Base-by-base conservation (phyloP, 2,888 invertebrate genomes). In the Microchrysa polita region DNA sequence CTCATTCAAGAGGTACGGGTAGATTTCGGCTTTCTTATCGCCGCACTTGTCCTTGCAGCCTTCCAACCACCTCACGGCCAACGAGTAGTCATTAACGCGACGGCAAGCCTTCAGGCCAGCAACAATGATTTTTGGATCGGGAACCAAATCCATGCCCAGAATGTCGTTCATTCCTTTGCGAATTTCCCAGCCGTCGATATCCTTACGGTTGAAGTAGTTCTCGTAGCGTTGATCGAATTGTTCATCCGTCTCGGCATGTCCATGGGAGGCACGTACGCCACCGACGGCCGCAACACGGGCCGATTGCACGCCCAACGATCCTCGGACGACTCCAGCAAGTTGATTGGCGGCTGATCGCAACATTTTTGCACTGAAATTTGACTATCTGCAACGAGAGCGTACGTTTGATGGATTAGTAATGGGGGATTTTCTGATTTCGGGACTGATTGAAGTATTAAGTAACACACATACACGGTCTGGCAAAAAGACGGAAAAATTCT, bases 141-240 rank as follows among this genome's bases (percentile, higher is more conserved):
- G 97, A 9, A 98, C 90, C 81, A 94, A 86, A 87, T 98, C 98
- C 90, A 94, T 92, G 78, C 93, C 95, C 80, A 90, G 89, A 77
- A 96, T 86, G 82, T 95, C 95, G 80, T 93, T 95, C 92, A 96
- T 93, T 4, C 91, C 96, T 83, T 95, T 94, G 75, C 97, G 92
- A 79, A 96, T 88, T 86, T 97, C 96, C 98, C 97, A 98, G 71
- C 93, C 93, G 85, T 97, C 97, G 82, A 97, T 94, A 80, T 96
- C 94, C 76, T 89, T 87, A 75, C 94, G 90, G 83, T 91, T 93
- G 87, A 97, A 96, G 86, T 89, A 97, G 57, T 90, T 88, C 82
- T 92, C 93, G 83, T 93, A 96, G 86, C 91, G 90, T 79, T 88
- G 86, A 85, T 96, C 95, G 85, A 96, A 95, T 81, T 94, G 92